Evolutionary conservation across 2,888 invertebrate species (phyloP).

Genomic region (Aphelenchoides bicaudatus): DNA sequence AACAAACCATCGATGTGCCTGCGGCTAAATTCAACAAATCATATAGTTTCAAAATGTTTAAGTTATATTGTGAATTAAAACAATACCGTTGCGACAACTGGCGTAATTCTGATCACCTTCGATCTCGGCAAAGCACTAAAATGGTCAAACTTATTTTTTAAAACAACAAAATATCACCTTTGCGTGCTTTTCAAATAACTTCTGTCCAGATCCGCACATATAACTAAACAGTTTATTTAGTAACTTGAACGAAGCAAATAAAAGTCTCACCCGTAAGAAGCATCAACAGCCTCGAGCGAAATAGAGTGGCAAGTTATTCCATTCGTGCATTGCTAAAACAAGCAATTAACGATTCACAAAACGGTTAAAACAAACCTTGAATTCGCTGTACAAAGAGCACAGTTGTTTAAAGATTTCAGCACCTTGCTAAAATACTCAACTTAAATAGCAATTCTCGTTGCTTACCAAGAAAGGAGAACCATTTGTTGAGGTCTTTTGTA

Average conservation of each 20-base stretch:
- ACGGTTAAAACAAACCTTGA: slow-evolving; percentile 32
- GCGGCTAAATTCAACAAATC: too few relatives aligned
- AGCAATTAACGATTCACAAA: neutral
- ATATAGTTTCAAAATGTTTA: too few relatives aligned
- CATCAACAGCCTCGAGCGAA: slow-evolving; percentile 56
- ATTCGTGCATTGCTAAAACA: slow-evolving; percentile 45
- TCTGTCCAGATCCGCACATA: slow-evolving; percentile 56
- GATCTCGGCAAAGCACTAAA: slow-evolving; percentile 57
- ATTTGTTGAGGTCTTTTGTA: slow-evolving; percentile 42
- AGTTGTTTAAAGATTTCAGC: slow-evolving; percentile 49
- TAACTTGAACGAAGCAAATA: neutral
- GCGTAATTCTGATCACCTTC: slow-evolving; percentile 53
- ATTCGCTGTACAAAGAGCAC: slow-evolving; percentile 48
- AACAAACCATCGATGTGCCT: slow-evolving; percentile 49
- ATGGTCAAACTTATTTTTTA: too few relatives aligned
- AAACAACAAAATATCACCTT: too few relatives aligned
- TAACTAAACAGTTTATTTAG: slow-evolving; percentile 36
- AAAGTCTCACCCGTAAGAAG: slow-evolving; percentile 45
- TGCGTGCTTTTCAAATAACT: slow-evolving; percentile 54
- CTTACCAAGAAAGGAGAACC: slow-evolving; percentile 51
- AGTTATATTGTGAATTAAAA: too few relatives aligned
- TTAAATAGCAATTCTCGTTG: too few relatives aligned
- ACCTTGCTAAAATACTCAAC: too few relatives aligned
- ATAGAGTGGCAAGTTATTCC: slow-evolving; percentile 45
- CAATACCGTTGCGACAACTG: slow-evolving; percentile 48